Conservation (phyloP, 53 echinoderm and acorn worm species). For the Henricia sp. region DNA sequence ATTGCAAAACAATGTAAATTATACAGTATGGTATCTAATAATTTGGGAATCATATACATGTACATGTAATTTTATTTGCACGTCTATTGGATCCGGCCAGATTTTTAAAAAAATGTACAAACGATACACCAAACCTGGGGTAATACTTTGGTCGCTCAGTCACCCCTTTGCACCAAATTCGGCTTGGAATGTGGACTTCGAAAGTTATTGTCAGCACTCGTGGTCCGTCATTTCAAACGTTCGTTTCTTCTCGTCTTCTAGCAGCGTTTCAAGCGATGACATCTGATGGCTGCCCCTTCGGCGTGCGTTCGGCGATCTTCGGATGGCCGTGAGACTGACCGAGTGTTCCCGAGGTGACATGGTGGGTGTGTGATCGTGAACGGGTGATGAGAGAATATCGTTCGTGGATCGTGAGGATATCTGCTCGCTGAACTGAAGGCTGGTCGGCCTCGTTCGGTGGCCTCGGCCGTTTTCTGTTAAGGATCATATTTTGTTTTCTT, state of each 20-base stretch:
- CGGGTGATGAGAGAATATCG: conserved; percentile 45
- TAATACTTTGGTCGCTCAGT: too few relatives aligned
- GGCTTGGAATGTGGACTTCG: too few relatives aligned
- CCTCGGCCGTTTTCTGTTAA: conserved; percentile 54
- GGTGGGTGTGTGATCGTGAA: conserved; percentile 33
- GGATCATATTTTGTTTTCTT: too few relatives aligned
- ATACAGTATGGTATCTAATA: too few relatives aligned
- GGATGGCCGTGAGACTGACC: conserved; percentile 37
- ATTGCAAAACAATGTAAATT: too few relatives aligned
- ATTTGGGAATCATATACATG: too few relatives aligned
- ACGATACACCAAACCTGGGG: too few relatives aligned
- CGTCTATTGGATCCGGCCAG: too few relatives aligned
- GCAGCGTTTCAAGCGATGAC: conserved; percentile 68
- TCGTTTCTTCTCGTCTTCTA: conserved; percentile 61
- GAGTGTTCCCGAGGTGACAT: conserved; percentile 56
- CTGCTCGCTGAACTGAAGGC: conserved; percentile 47
- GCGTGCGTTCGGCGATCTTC: conserved; percentile 44
- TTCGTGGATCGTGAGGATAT: conserved; percentile 24
- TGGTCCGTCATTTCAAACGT: conserved; percentile 53
- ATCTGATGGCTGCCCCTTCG: conserved; percentile 69
- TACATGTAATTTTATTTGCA: too few relatives aligned
- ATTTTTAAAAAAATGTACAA: too few relatives aligned
- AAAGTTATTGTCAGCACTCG: conserved; percentile 21
- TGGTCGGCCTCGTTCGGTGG: conserved; percentile 38
- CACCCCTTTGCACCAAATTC: too few relatives aligned